Conservation (phyloP, 2,888 invertebrate genomes). For the Drosophila gaucha region DNA sequence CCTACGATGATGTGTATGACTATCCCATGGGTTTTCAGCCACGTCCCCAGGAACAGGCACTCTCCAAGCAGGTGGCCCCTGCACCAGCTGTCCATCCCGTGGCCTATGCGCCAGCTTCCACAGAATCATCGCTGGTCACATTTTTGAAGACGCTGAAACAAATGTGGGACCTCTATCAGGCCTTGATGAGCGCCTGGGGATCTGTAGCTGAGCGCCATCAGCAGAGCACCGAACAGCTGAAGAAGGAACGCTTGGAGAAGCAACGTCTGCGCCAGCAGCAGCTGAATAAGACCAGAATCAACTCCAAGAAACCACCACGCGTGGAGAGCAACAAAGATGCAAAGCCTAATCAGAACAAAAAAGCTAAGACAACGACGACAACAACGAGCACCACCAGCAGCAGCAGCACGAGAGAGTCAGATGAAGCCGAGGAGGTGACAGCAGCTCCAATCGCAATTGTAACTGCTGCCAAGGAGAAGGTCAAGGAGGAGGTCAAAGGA, state of each 20-base stretch:
- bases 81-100: conserved; percentile 9
- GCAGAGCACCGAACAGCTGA: conserved; percentile 50
- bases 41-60: conserved; percentile 33
- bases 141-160: conserved; percentile 75
- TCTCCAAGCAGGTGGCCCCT: conserved; percentile 45
- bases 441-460: conserved; percentile 32
- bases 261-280: conserved; percentile 63
- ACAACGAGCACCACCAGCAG: conserved; percentile 41
- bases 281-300: conserved; percentile 65
- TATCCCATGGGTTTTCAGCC: conserved; percentile 73
- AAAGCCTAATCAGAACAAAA: conserved; percentile 45
- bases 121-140: conserved; percentile 64
- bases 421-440: conserved; percentile 28
- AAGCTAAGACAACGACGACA: conserved; percentile 36
- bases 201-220: conserved; percentile 71
- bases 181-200: conserved; percentile 80
- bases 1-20: conserved; percentile 67
- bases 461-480: conserved; percentile 22
- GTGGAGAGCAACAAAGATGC: conserved; percentile 52
- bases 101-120: conserved; percentile 14
- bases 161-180: conserved; percentile 82
- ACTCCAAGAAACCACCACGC: conserved; percentile 75
- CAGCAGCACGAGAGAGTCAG: not conserved
- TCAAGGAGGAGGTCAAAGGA: conserved; percentile 49
- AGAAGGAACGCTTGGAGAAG: conserved; percentile 61